A percentile compares a stretch with the other conserved stretches of the same genome.
Conservation (phyloP, 1,140 invertebrate species). For the Carcinoscorpius rotundicauda region DNA sequence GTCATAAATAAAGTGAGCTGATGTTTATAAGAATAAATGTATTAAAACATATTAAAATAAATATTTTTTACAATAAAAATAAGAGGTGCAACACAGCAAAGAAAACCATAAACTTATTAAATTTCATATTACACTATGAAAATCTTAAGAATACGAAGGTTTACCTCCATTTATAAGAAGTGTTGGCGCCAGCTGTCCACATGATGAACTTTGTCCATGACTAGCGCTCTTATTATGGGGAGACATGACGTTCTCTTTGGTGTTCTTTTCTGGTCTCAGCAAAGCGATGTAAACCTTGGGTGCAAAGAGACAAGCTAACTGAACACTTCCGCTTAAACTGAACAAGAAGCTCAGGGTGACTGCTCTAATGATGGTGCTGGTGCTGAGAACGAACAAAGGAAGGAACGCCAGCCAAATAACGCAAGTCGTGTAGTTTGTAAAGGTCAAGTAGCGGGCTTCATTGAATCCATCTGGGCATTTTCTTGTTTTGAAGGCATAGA, state of each 20-base stretch:
- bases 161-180: too few species aligned
- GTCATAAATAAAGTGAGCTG: too few species aligned
- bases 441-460: constrained; percentile 54
- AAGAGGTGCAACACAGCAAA: too few species aligned
- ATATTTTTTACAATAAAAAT: too few species aligned
- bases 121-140: too few species aligned
- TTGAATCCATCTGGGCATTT: constrained; percentile 66
- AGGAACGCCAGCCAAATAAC: constrained; percentile 60
- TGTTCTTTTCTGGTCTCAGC: constrained; percentile 52
- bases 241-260: constrained; percentile 43
- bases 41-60: too few species aligned
- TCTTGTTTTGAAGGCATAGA: constrained; percentile 57
- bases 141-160: too few species aligned
- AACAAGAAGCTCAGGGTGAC: constrained; percentile 42
- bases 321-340: constrained; percentile 31
- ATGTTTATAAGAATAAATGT: too few species aligned
- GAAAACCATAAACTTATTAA: too few species aligned
- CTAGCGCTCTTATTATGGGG: not conserved
- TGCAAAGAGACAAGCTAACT: constrained; percentile 19
- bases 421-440: constrained; percentile 60
- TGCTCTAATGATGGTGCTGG: constrained; percentile 35
- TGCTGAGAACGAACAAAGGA: constrained; percentile 49
- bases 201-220: not conserved
- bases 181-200: too few species aligned
- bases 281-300: constrained; percentile 47